Evolutionary conservation across 2,113 vertebrate genomes (phyloP), one percentile per base, ranked within the genome.

Genomic region (Talpa occidentalis): DNA sequence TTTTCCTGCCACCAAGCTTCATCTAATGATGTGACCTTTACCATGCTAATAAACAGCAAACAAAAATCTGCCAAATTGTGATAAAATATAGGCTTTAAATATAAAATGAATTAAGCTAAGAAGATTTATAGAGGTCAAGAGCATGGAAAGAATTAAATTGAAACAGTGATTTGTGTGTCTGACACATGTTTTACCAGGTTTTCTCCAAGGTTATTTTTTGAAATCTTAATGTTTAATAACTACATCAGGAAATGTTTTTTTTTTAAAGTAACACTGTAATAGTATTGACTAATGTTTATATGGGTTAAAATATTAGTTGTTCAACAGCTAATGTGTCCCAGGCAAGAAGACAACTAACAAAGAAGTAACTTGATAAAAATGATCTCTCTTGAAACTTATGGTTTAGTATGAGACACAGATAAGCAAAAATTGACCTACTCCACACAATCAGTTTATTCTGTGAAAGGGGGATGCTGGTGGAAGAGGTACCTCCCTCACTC

Each of bases 81-180:
- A 98, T 97, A 94, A 98, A 98, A 97, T 96, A 97, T 64, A 92
- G 90, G 90, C 92, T 97, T 98, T 98, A 80, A 96, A 83, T 88
- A 95, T 84, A 95, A 83, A 96, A 97, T 92, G 88, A 96, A 95
- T 96, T 96, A 95, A 44, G 66, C 77, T 96, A 97, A 97, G 96
- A 93, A 96, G 97, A 97, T 97, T 98, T 97, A 97, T 97, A 60
- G 62, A 96, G 88, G 96, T 96, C 94, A 97, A 96, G 84, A 94
- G 54, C 77, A 86, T 67, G 52, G 77, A 35, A 83, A 91, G 56
- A 95, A 94, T 93, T 66, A 88, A 97, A 77, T 47, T 78, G 88
- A 81, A 96, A 93, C 30, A 72, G 37, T 84, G 90, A 95, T 92
- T 95, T 93, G 78, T 93, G 78, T 93, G 88, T 87, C 88, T 95